A percentile compares a stretch with the other conserved stretches of the same genome.
Conservation (phyloP, 2,888 invertebrate species). For the Meliscaeva auricollis region DNA sequence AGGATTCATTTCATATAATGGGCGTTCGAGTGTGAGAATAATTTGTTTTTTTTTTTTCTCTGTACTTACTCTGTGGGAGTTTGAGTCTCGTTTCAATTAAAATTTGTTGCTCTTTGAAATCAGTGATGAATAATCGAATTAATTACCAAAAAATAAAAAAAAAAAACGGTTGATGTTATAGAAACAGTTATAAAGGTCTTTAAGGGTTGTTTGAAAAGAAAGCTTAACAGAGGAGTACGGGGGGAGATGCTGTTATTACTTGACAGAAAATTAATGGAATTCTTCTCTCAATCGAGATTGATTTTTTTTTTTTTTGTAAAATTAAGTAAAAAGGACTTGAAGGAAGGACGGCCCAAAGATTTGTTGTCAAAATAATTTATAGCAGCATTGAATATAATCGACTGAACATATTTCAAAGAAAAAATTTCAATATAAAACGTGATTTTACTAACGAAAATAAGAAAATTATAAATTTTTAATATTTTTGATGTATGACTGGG, state of each 20-base stretch:
- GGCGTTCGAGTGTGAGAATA: slow-evolving; percentile 8
- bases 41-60: background rate
- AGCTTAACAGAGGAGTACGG: background rate
- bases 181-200: slow-evolving; percentile 37
- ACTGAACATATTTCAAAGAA: slow-evolving; percentile 32
- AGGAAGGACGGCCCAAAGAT: slow-evolving; percentile 4
- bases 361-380: slow-evolving; percentile 61
- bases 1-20: slow-evolving; percentile 6
- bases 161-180: slow-evolving; percentile 35
- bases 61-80: slow-evolving; percentile 8
- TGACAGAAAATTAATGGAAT: slow-evolving; percentile 71
- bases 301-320: slow-evolving; percentile 50
- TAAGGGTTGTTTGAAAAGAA: background rate
- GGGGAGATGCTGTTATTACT: slow-evolving; percentile 59
- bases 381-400: slow-evolving; percentile 44
- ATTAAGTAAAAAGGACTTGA: slow-evolving; percentile 19
- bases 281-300: slow-evolving; percentile 63
- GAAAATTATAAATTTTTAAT: slow-evolving; percentile 1
- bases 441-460: background rate
- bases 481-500: background rate
- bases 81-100: slow-evolving; percentile 80
- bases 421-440: slow-evolving; percentile 9
- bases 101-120: slow-evolving; percentile 82
- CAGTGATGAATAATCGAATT: slow-evolving; percentile 84
- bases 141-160: slow-evolving; percentile 78